Conservation (phyloP, 2,113 vertebrate species). For the Sapayoa aenigma region DNA sequence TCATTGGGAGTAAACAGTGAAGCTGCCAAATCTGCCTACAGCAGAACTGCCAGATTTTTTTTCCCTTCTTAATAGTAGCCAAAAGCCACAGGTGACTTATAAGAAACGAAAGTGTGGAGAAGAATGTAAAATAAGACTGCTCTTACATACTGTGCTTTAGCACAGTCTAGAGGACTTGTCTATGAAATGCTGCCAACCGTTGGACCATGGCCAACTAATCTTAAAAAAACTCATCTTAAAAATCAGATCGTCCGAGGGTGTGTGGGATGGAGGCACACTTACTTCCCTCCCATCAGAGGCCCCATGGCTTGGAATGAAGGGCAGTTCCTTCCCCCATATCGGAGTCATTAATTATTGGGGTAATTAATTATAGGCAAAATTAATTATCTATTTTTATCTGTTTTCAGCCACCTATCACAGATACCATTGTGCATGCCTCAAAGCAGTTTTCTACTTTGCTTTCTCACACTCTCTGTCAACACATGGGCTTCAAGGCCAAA, state of each 20-base stretch:
- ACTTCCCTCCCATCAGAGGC: background rate
- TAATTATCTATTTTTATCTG: too few relatives aligned
- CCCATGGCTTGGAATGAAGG: background rate
- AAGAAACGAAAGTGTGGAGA: slow-evolving; percentile 9
- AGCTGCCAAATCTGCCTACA: slow-evolving; percentile 35
- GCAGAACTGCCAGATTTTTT: slow-evolving; percentile 22
- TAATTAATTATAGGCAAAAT: too few relatives aligned
- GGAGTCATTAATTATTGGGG: too few relatives aligned
- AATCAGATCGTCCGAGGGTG: background rate
- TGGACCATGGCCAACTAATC: background rate
- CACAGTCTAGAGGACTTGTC: background rate
- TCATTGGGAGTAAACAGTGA: slow-evolving; percentile 55
- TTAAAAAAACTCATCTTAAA: background rate
- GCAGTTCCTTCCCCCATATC: background rate
- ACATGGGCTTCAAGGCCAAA: too few relatives aligned
- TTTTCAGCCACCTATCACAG: too few relatives aligned
- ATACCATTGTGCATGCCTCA: too few relatives aligned
- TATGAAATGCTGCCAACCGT: background rate
- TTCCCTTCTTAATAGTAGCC: slow-evolving; percentile 18
- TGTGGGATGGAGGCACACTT: background rate
- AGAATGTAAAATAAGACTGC: background rate
- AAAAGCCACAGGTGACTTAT: slow-evolving; percentile 71
- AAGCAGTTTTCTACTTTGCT: too few relatives aligned
- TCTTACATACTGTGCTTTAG: background rate
- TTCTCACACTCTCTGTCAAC: too few relatives aligned